Conservation (phyloP, 2,888 invertebrate species). For the Nomada hirtipes region DNA sequence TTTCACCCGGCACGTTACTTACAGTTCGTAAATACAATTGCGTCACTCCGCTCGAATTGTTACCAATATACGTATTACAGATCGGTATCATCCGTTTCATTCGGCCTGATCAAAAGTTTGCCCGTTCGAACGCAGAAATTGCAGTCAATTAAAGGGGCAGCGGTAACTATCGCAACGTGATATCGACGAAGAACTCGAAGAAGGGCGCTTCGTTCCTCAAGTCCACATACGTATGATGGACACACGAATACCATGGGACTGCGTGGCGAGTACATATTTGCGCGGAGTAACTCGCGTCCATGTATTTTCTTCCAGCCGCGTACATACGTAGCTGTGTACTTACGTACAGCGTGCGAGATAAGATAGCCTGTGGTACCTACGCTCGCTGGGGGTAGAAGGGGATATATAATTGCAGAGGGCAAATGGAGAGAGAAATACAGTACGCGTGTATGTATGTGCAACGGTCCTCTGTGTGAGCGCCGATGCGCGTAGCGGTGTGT, state of each 20-base stretch:
- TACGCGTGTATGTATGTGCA: constrained; percentile 38
- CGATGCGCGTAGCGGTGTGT: constrained; percentile 4
- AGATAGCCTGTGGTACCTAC: constrained; percentile 64
- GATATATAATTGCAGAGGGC: constrained; percentile 74
- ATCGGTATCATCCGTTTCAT: constrained; percentile 15
- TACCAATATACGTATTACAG: constrained; percentile 20
- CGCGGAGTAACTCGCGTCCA: constrained; percentile 65
- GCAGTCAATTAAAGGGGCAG: constrained; percentile 75
- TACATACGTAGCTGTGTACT: constrained; percentile 63
- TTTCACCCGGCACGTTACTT: constrained; percentile 3
- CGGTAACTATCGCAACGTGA: constrained; percentile 67
- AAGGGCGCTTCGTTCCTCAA: not conserved
- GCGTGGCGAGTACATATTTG: constrained; percentile 54
- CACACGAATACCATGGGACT: constrained; percentile 43
- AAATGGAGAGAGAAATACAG: constrained; percentile 58
- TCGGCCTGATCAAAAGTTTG: constrained; percentile 48
- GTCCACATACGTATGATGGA: constrained; percentile 34
- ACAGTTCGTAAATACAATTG: constrained; percentile 13
- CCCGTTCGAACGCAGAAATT: constrained; percentile 68
- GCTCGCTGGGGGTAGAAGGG: constrained; percentile 50
- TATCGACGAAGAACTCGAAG: constrained; percentile 60
- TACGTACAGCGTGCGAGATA: constrained; percentile 69
- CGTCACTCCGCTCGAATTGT: not conserved
- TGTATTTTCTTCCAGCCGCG: constrained; percentile 57
- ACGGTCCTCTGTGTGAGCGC: not conserved